Conservation (phyloP, 2,113 vertebrate genomes). For the Mobula hypostoma region DNA sequence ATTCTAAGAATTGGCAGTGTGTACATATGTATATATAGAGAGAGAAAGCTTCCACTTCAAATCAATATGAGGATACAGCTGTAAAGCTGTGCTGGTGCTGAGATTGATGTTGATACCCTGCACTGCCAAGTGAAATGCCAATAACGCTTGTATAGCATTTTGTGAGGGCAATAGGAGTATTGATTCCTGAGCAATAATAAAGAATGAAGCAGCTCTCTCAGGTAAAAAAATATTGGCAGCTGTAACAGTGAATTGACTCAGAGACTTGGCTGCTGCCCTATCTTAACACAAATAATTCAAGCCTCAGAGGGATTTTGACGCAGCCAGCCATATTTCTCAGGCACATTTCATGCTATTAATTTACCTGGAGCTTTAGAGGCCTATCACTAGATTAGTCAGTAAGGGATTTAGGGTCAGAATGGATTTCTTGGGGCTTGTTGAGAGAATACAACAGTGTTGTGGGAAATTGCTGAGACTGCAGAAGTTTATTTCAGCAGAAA, state of each 20-base stretch:
- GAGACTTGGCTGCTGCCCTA: slow-evolving; percentile 57
- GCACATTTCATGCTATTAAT: slow-evolving; percentile 58
- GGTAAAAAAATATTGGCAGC: slow-evolving; percentile 79
- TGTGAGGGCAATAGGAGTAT: slow-evolving; percentile 78
- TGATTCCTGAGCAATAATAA: slow-evolving; percentile 79
- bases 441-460: slow-evolving; percentile 43
- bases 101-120: slow-evolving; percentile 80
- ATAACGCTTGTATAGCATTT: slow-evolving; percentile 85
- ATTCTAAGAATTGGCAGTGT: not conserved
- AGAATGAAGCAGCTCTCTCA: slow-evolving; percentile 74
- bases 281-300: slow-evolving; percentile 74
- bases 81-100: slow-evolving; percentile 54
- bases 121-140: slow-evolving; percentile 80
- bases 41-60: slow-evolving; percentile 10
- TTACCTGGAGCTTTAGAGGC: slow-evolving; percentile 54
- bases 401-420: slow-evolving; percentile 50
- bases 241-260: slow-evolving; percentile 74
- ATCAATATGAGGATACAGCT: slow-evolving; percentile 52
- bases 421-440: slow-evolving; percentile 54
- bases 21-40: not conserved
- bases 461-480: slow-evolving; percentile 44
- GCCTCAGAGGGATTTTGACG: slow-evolving; percentile 60
- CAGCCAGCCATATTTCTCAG: slow-evolving; percentile 57
- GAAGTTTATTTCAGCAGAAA: slow-evolving; percentile 45
- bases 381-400: slow-evolving; percentile 53